Percentiles rank a stretch among this genome's conserved stretches.
phyloP scores from a whole-genome alignment of 2,113 vertebrate genomes.

The Lethenteron camtschaticum region DNA sequence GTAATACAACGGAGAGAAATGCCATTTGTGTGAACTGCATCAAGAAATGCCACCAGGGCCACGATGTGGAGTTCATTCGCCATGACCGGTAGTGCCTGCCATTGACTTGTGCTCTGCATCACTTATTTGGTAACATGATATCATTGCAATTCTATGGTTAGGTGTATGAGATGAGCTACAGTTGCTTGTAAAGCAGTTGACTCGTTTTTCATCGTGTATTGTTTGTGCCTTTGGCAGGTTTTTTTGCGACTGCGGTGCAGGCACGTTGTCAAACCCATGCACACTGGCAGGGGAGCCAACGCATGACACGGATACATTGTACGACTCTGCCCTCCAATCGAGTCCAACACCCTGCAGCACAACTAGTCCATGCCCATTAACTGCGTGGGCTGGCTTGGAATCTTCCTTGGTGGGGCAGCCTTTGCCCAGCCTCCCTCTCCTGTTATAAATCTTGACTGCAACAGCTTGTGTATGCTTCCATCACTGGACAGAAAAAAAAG shows the following conservation, averaged over 20 bases:
- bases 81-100: constrained; percentile 53
- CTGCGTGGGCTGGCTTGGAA: too few species aligned
- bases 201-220: too few species aligned
- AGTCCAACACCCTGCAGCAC: constrained; percentile 99
- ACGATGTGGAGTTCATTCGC: constrained; percentile 97
- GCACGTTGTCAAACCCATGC: constrained; percentile 95
- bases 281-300: constrained; percentile 97
- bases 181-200: too few species aligned
- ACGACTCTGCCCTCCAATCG: constrained; percentile 99
- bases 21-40: constrained; percentile 99
- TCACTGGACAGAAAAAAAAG: too few species aligned
- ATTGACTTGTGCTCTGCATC: too few species aligned
- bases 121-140: too few species aligned
- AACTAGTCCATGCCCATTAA: constrained; percentile 27
- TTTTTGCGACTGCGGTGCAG: constrained; percentile 98
- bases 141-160: too few species aligned
- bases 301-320: constrained; percentile 97
- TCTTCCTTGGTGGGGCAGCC: too few species aligned
- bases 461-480: too few species aligned
- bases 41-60: constrained; percentile 99
- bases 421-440: too few species aligned
- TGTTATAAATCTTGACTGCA: too few species aligned
- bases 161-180: too few species aligned
- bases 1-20: constrained; percentile 96
- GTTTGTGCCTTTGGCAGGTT: constrained; percentile 33